Evolutionary conservation across 30 jellyfish, hydroid and myxozoan species (phyloP), one percentile per base, ranked within the genome.

Genomic region (Phacellophora camtschatica): DNA sequence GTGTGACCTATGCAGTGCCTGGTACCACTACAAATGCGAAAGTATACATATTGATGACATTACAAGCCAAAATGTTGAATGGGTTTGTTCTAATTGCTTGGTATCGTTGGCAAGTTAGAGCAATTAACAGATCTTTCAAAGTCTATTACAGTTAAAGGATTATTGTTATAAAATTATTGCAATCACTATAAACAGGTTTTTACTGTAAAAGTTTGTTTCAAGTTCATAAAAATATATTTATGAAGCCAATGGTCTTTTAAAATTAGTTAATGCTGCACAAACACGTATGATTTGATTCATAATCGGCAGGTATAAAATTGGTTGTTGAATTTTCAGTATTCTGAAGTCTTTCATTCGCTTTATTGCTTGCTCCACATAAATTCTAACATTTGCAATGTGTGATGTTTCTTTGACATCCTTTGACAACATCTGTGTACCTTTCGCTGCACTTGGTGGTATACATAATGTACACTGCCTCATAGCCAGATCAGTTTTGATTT

Each of bases 381-480:
- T 82, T 34, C 88, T 27, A 9, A 82, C 88, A 86, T 86, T 86
- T 22, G 94, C 88, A 32, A 71, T 67, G 31, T 70, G 79, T 12
- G 65, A 29, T 68, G 88, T 82, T 28, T 51, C 56, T 46, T 51
- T 51, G 34, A 86, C 82, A 45, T 77, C 74, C 36, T 20, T 5
- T 9, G 46, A 67, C 7, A 49, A 41, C 96, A 86, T 86, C 50
- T 81, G 85, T 7, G 22, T 83, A 33, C 87, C 95, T 23, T 76
- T 58, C 20, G 87, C 88, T 7, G 82, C 86, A 2, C 79, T 77
- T 0, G 96, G 96, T 49, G 96, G 94, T 16, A 86, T 86, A 61
- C 51, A 8, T 9, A 86, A 49, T 5, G 71, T 77, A 67, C 90
- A 76, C 15, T 27, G 90, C 39, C 49, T 46, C 82, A 86, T 31